Conservation (phyloP, 23 tunicate genomes). For the Corella eumyota region DNA sequence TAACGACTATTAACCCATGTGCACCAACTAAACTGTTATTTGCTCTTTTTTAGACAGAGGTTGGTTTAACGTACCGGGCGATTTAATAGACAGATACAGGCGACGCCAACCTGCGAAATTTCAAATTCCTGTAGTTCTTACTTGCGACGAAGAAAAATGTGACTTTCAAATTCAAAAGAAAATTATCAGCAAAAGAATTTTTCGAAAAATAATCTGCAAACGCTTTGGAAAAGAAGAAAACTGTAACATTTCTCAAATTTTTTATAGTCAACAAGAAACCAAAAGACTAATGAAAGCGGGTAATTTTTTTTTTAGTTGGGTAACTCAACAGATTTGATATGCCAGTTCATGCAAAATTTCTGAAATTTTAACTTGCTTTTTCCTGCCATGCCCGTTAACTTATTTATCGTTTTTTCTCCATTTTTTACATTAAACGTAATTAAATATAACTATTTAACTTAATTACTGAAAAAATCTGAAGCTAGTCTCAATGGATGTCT, state of each 20-base stretch:
- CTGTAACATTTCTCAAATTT: conserved; percentile 10
- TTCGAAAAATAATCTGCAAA: conserved; percentile 19
- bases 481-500: neutral
- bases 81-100: neutral
- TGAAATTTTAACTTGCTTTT: too few species aligned
- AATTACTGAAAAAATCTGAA: too few species aligned
- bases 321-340: too few species aligned
- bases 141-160: neutral
- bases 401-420: neutral
- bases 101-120: neutral
- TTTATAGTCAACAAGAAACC: too few species aligned
- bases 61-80: conserved; percentile 7
- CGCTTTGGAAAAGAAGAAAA: neutral
- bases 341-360: too few species aligned
- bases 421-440: neutral
- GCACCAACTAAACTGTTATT: too few species aligned
- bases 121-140: conserved; percentile 2
- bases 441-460: too few species aligned
- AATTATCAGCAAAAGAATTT: neutral
- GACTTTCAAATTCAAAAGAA: neutral
- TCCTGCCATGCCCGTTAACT: too few species aligned
- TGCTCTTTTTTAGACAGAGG: neutral
- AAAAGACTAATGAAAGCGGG: too few species aligned
- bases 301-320: too few species aligned
- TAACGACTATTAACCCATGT: too few species aligned